Conservation (phyloP, 2,888 invertebrate genomes). For the Drosophila nigricruria region DNA sequence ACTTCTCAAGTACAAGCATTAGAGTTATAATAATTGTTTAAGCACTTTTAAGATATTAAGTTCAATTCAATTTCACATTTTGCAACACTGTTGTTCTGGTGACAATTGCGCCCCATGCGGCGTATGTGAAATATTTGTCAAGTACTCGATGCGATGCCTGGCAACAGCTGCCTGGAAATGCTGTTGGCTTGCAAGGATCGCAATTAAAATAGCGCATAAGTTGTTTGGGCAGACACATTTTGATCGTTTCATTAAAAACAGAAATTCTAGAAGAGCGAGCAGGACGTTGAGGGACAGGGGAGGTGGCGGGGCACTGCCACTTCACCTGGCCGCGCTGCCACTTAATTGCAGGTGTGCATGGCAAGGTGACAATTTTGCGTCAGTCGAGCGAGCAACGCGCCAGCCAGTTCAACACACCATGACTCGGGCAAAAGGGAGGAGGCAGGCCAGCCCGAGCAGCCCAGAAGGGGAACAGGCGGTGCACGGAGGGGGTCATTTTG, state of each 20-base stretch:
- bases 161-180: slow-evolving; percentile 47
- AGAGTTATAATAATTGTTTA: neutral
- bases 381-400: slow-evolving; percentile 69
- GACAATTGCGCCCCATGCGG: slow-evolving; percentile 22
- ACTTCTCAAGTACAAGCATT: no score
- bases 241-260: slow-evolving; percentile 70
- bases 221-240: slow-evolving; percentile 47
- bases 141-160: slow-evolving; percentile 9
- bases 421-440: neutral
- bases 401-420: slow-evolving; percentile 29
- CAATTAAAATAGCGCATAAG: slow-evolving; percentile 65
- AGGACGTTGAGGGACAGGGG: neutral
- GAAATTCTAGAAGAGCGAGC: slow-evolving; percentile 8
- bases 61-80: neutral
- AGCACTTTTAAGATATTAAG: neutral
- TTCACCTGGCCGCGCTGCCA: slow-evolving; percentile 40
- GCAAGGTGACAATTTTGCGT: slow-evolving; percentile 81
- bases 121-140: slow-evolving; percentile 58
- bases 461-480: slow-evolving; percentile 4
- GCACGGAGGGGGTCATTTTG: slow-evolving; percentile 38
- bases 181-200: slow-evolving; percentile 20
- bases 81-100: slow-evolving; percentile 7
- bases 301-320: slow-evolving; percentile 6
- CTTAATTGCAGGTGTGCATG: slow-evolving; percentile 77
- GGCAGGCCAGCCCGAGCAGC: neutral